Percentiles rank a stretch among this genome's conserved stretches.
Evolutionary conservation across 2,113 vertebrate genomes (phyloP).

Genomic region (Cottus gobio): DNA sequence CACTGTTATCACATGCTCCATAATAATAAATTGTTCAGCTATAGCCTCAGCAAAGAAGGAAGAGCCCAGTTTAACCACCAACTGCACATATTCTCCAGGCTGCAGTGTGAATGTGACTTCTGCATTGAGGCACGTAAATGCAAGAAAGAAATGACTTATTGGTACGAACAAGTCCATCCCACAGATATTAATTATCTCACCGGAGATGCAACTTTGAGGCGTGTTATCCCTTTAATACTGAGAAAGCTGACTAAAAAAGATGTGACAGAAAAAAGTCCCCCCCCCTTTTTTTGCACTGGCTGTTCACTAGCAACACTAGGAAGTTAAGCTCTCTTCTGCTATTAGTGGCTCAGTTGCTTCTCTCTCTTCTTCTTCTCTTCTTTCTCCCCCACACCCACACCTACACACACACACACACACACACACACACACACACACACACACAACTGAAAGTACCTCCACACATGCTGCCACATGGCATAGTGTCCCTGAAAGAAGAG

Average conservation of each 20-base stretch:
- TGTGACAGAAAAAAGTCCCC: not conserved
- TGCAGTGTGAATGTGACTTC: not conserved
- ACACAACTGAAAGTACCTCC: slow-evolving; percentile 25
- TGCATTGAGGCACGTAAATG: not conserved
- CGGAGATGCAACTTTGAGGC: not conserved
- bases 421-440: slow-evolving; percentile 20
- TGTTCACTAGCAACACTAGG: slow-evolving; percentile 27
- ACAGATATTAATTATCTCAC: not conserved
- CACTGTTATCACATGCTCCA: slow-evolving; percentile 1
- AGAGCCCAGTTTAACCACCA: not conserved
- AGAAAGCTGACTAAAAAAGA: not conserved
- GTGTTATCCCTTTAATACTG: not conserved
- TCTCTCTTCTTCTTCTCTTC: too few species aligned
- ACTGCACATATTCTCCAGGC: not conserved
- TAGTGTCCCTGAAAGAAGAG: slow-evolving; percentile 32
- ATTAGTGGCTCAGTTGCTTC: slow-evolving; percentile 22
- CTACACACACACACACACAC: slow-evolving; percentile 21
- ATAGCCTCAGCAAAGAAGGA: slow-evolving; percentile 1
- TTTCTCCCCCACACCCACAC: slow-evolving; percentile 3
- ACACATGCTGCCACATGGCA: slow-evolving; percentile 45
- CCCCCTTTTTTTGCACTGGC: slow-evolving; percentile 33
- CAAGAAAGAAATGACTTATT: not conserved
- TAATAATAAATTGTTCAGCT: not conserved
- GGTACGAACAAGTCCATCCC: not conserved
- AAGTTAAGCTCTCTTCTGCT: slow-evolving; percentile 39